Percentiles rank a stretch among this genome's conserved stretches.
Conservation (phyloP, 1,140 invertebrate genomes). For the Radopholus similis region DNA sequence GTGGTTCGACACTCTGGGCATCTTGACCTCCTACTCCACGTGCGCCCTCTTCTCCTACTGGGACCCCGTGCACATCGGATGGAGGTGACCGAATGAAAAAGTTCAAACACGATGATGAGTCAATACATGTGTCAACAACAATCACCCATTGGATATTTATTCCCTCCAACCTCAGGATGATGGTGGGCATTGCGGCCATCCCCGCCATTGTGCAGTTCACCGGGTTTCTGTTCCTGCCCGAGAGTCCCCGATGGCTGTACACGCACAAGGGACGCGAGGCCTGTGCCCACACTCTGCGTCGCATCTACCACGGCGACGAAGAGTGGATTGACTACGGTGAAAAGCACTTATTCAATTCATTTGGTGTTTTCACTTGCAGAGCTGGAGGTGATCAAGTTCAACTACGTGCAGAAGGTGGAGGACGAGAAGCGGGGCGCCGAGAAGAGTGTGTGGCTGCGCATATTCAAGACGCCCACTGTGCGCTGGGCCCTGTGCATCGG, state of each 20-base stretch:
- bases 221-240: constrained; percentile 68
- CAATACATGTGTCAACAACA: too few species aligned
- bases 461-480: constrained; percentile 62
- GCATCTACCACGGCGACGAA: constrained; percentile 49
- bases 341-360: constrained; percentile 31
- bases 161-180: constrained; percentile 63
- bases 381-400: constrained; percentile 21
- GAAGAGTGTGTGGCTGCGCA: constrained; percentile 60
- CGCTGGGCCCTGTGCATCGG: constrained; percentile 66
- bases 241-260: constrained; percentile 67
- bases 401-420: constrained; percentile 5
- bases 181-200: constrained; percentile 67
- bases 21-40: constrained; percentile 64
- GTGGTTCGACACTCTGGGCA: constrained; percentile 66
- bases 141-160: too few species aligned
- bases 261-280: constrained; percentile 60
- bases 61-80: constrained; percentile 62
- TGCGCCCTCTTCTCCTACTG: constrained; percentile 64
- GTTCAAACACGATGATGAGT: too few species aligned
- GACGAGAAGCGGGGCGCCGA: background rate
- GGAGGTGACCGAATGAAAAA: constrained; percentile 48
- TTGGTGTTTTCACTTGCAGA: constrained; percentile 11
- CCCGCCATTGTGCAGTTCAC: constrained; percentile 67
- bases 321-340: constrained; percentile 53
- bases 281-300: constrained; percentile 55